Percentiles rank a stretch among this genome's conserved stretches.
Conservation (phyloP, 2,113 vertebrate genomes). For the Campylorhamphus procurvoides region DNA sequence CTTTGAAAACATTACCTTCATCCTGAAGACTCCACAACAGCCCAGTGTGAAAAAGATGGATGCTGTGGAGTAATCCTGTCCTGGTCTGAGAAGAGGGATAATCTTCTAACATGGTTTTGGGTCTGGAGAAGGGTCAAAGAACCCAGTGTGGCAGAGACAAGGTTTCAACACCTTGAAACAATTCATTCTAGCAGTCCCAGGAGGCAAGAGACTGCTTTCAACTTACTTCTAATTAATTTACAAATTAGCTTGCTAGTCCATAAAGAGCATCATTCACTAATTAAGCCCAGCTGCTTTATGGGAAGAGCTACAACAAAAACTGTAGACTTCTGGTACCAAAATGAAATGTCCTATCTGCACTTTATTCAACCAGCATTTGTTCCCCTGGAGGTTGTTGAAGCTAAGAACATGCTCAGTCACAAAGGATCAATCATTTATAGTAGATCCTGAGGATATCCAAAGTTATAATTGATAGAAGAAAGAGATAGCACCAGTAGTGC, state of each 20-base stretch:
- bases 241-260: slow-evolving; percentile 26
- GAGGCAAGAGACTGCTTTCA: neutral
- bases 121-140: neutral
- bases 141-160: neutral
- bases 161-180: slow-evolving; percentile 6
- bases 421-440: neutral
- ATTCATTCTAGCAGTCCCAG: neutral
- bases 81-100: neutral
- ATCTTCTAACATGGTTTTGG: neutral
- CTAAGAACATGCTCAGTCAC: neutral
- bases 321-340: neutral
- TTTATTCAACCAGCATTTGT: neutral
- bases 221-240: slow-evolving; percentile 52
- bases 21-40: neutral
- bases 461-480: slow-evolving; percentile 1
- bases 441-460: neutral
- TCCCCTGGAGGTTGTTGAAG: neutral
- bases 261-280: slow-evolving; percentile 33
- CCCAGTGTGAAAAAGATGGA: neutral
- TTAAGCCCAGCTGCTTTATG: slow-evolving; percentile 35
- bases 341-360: neutral
- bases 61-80: neutral
- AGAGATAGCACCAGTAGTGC: neutral
- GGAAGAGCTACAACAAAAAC: neutral
- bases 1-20: neutral